Percentiles rank a stretch among this genome's conserved stretches.
Evolutionary conservation across 2,888 invertebrate species (phyloP).

Genomic region (Nomada ferruginata): DNA sequence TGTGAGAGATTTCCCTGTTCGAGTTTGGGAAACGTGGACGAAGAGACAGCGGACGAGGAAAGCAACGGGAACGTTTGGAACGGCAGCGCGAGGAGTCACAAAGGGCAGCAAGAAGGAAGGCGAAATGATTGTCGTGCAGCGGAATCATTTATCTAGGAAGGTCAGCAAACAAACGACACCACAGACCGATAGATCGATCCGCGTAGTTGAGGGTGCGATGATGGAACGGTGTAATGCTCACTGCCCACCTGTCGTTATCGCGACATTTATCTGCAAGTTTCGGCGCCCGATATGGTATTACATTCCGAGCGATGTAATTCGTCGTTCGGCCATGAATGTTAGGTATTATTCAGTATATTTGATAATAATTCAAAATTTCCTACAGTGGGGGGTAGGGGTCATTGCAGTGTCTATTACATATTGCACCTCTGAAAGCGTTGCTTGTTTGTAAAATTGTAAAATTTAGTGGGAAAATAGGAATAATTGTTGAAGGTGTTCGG

Average conservation of each 20-base stretch:
- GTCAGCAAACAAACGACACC: slow-evolving; percentile 68
- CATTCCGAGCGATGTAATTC: slow-evolving; percentile 67
- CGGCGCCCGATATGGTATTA: slow-evolving; percentile 69
- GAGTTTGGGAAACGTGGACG: slow-evolving; percentile 16
- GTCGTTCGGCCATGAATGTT: slow-evolving; percentile 50
- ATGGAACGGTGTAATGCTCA: slow-evolving; percentile 74
- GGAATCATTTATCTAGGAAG: slow-evolving; percentile 68
- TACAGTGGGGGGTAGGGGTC: no score
- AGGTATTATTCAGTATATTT: not conserved
- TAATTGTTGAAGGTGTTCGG: not conserved
- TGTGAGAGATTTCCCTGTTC: slow-evolving; percentile 20
- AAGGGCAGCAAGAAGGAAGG: slow-evolving; percentile 5
- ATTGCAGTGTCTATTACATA: no score
- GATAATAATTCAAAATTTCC: not conserved
- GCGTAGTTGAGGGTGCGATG: slow-evolving; percentile 75
- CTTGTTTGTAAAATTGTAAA: not conserved
- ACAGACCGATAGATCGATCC: slow-evolving; percentile 77
- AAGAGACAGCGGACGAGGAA: slow-evolving; percentile 2
- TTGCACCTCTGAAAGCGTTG: not conserved
- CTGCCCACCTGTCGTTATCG: slow-evolving; percentile 73
- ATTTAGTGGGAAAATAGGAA: not conserved
- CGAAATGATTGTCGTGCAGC: slow-evolving; percentile 65
- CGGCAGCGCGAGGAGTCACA: not conserved
- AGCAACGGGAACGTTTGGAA: not conserved
- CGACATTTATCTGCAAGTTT: slow-evolving; percentile 72